Evolutionary conservation across 2,888 invertebrate species (phyloP).

Genomic region (Augiades crinisus): DNA sequence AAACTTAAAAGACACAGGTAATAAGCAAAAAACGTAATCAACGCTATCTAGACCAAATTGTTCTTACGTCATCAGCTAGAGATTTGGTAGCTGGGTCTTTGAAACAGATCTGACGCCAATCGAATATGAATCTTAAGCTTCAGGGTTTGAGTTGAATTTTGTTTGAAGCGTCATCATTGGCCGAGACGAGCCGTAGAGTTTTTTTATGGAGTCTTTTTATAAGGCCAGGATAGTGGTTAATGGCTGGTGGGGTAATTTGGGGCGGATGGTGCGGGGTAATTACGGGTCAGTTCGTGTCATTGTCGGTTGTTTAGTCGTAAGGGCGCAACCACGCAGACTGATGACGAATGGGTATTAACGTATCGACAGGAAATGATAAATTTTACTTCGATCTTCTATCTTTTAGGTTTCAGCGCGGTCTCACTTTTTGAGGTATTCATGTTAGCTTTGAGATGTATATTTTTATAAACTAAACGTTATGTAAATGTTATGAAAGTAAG

Average conservation of each 20-base stretch:
- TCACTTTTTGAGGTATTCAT: too few species aligned
- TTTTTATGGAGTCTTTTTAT: slow-evolving; percentile 69
- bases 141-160: slow-evolving; percentile 38
- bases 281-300: slow-evolving; percentile 75
- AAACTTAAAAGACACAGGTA: slow-evolving; percentile 4
- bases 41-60: slow-evolving; percentile 23
- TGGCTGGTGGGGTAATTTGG: slow-evolving; percentile 69
- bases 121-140: background rate
- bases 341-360: too few species aligned
- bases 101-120: background rate
- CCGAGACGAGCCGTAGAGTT: slow-evolving; percentile 51
- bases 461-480: too few species aligned
- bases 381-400: too few species aligned
- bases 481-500: too few species aligned
- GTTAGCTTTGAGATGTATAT: too few species aligned
- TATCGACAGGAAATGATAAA: too few species aligned
- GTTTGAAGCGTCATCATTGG: slow-evolving; percentile 51
- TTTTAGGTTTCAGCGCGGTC: too few species aligned
- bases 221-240: slow-evolving; percentile 69
- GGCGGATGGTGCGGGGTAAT: slow-evolving; percentile 59
- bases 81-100: slow-evolving; percentile 9
- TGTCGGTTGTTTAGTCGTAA: slow-evolving; percentile 49
- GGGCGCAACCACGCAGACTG: slow-evolving; percentile 14
- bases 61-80: slow-evolving; percentile 21
- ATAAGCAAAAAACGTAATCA: slow-evolving; percentile 10